Conservation (phyloP, 1,140 invertebrate species). For the Ptiloglossa arizonensis region DNA sequence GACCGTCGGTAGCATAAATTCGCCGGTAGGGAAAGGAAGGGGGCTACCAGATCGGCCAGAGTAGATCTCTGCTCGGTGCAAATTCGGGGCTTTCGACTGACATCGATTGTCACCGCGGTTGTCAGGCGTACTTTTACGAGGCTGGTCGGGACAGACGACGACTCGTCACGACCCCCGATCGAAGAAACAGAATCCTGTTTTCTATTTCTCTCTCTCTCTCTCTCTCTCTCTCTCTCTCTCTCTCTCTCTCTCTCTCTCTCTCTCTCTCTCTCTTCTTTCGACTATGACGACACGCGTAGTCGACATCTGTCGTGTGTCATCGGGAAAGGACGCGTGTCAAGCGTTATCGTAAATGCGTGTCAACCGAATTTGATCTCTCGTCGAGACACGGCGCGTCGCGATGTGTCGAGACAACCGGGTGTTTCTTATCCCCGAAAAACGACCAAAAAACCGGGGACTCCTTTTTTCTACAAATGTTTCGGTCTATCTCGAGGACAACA, state of each 20-base stretch:
- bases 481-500: not conserved
- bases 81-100: constrained; percentile 9
- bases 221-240: not conserved
- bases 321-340: constrained; percentile 55
- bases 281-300: constrained; percentile 47
- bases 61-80: not conserved
- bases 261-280: not conserved
- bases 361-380: constrained; percentile 49
- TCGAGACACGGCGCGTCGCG: not conserved
- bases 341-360: constrained; percentile 54
- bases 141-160: constrained; percentile 10
- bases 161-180: constrained; percentile 50
- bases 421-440: not conserved
- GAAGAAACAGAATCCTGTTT: constrained; percentile 53
- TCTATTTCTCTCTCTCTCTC: constrained; percentile 18
- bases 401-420: not conserved
- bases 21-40: not conserved
- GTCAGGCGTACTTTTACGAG: constrained; percentile 20
- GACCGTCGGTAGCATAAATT: not conserved
- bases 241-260: not conserved
- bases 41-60: constrained; percentile 2
- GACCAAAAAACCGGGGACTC: not conserved
- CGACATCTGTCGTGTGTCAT: constrained; percentile 67
- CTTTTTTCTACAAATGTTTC: not conserved
- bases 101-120: constrained; percentile 27